Evolutionary conservation across 2,797 vertebrate genomes (phyloP), one percentile per base, ranked within the genome.

Genomic region (Acipenser ruthenus): DNA sequence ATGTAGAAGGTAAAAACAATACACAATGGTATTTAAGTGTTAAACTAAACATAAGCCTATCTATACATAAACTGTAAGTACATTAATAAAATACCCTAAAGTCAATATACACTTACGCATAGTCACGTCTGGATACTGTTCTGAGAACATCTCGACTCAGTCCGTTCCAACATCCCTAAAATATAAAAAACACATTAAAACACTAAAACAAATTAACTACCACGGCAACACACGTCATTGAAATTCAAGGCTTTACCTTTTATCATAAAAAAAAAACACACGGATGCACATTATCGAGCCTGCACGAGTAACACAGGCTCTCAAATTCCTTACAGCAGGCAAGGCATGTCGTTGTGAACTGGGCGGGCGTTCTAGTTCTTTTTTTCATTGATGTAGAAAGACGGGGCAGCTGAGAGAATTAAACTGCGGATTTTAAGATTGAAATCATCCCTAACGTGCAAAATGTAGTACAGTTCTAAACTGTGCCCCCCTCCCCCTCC

Each of bases 161-260:
- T 15, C 89, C 89, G 72, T 87, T 92, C 92, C 93, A 93, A 58
- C 87, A 87, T 0, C 88, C 89, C 95, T 98, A 52, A 0, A 68
- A 77, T 76, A 15, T 10, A 67, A 74, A 55, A 23, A 70, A 15
- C 4, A 13, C 49, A 8, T 58, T 9, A 6, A 37, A 10, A 62
- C 62, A 7, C 8, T 55, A 55, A 55, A 37, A 37, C 4, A 37
- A 37, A 37, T 37, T 2, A 37, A 37, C 23, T 4, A 37, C 23
- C 23, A 37, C 15, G n/a, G 23, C 48, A 1, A 23, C 37, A 55
- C 9, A 67, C 9, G 50, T 8, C 8, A 12, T 10, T 52, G 12
- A 8, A 13, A 47, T 37, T 12, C 10, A 37, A 1, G 51, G 53
- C 15, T 50, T 47, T 18, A n/a, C 18, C 6, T 6, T 10, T 10